Evolutionary conservation across 64 coral and sea anemone species (phyloP).

Genomic region (Pocillopora verrucosa): DNA sequence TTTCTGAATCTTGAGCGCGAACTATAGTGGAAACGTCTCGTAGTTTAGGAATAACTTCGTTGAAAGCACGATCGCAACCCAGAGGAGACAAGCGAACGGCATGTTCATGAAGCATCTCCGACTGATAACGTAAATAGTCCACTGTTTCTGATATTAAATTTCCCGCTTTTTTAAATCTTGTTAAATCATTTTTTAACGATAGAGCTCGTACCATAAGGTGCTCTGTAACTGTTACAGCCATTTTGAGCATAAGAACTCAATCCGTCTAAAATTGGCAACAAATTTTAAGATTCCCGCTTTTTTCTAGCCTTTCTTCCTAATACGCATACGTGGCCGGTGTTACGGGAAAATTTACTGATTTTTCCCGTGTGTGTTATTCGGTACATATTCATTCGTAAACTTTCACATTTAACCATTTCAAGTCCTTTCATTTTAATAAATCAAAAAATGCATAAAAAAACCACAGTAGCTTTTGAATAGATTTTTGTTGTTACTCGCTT

Average conservation of each 20-base stretch:
- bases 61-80: slow-evolving; percentile 47
- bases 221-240: slow-evolving; percentile 57
- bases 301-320: background rate
- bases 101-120: slow-evolving; percentile 61
- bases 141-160: slow-evolving; percentile 47
- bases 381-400: too few relatives aligned
- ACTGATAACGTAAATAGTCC: slow-evolving; percentile 52
- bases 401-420: too few relatives aligned
- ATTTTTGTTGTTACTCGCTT: too few relatives aligned
- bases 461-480: too few relatives aligned
- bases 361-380: too few relatives aligned
- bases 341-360: too few relatives aligned
- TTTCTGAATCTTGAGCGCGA: slow-evolving; percentile 37
- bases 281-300: too few relatives aligned
- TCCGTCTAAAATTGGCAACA: background rate
- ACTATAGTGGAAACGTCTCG: slow-evolving; percentile 38
- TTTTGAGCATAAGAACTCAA: slow-evolving; percentile 23
- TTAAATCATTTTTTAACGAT: slow-evolving; percentile 47
- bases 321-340: background rate
- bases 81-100: slow-evolving; percentile 57
- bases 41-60: slow-evolving; percentile 33
- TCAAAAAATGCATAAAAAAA: too few relatives aligned
- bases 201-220: slow-evolving; percentile 46
- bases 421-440: too few relatives aligned
- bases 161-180: slow-evolving; percentile 38